Percentiles rank a stretch among this genome's conserved stretches.
These are phyloP conservation scores for Spondyliosoma cantharus DNA, from an alignment of 2,797 vertebrate species.

Conservation along the genomic window DNA sequence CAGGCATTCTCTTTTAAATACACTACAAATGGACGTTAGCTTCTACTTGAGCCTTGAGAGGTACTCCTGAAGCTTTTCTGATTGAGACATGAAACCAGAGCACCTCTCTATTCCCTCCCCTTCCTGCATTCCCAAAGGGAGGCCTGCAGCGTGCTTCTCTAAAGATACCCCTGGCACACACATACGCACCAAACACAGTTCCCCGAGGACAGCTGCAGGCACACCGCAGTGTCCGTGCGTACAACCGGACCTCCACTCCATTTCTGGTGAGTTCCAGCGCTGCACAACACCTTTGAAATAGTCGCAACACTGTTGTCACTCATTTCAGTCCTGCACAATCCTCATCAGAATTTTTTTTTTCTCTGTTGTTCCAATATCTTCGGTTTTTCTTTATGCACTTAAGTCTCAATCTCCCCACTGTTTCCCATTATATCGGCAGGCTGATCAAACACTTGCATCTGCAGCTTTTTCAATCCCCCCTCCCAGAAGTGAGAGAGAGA, in stretches of 20 bases:
- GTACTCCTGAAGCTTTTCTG: constrained; percentile 75
- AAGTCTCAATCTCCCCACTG: not conserved
- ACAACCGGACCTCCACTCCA: constrained; percentile 48
- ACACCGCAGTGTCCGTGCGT: constrained; percentile 58
- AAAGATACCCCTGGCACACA: constrained; percentile 76
- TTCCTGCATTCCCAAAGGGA: constrained; percentile 69
- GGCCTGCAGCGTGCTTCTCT: constrained; percentile 63
- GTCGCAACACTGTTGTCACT: constrained; percentile 18
- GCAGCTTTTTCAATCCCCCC: constrained; percentile 67
- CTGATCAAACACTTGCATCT: constrained; percentile 78
- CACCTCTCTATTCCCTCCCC: constrained; percentile 60
- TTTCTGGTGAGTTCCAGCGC: constrained; percentile 19
- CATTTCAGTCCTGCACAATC: constrained; percentile 37
- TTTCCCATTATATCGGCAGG: constrained; percentile 52
- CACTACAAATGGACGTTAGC: constrained; percentile 80
- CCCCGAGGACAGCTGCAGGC: constrained; percentile 70
- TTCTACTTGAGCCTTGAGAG: constrained; percentile 80
- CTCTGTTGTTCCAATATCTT: constrained; percentile 43
- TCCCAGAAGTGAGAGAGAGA: constrained; percentile 58
- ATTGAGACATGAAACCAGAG: constrained; percentile 81
- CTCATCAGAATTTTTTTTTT: constrained; percentile 9
- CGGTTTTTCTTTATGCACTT: constrained; percentile 53
- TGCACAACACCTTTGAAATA: constrained; percentile 37
- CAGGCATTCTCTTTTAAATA: constrained; percentile 82
- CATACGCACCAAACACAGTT: constrained; percentile 65